Percentiles rank a stretch among this genome's conserved stretches.
Evolutionary conservation across 2,113 vertebrate genomes (phyloP).

Genomic region (Pao palembangensis): DNA sequence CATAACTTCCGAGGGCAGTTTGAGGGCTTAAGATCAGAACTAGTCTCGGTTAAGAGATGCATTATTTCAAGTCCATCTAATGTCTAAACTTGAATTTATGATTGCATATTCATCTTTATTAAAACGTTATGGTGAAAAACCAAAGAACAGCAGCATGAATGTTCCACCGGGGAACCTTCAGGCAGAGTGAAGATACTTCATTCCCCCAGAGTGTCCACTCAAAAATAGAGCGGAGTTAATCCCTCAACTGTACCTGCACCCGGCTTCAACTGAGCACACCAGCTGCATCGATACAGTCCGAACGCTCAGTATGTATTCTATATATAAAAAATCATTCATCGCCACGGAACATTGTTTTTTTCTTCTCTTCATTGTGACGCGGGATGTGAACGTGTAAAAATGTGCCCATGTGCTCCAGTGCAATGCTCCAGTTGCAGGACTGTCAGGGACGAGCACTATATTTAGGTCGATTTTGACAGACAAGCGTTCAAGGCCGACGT

Average conservation of each 20-base stretch:
- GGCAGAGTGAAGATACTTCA: slow-evolving; percentile 39
- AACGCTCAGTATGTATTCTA: slow-evolving; percentile 45
- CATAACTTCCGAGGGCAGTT: too few species aligned
- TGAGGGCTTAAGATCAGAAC: too few species aligned
- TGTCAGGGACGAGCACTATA: slow-evolving; percentile 23
- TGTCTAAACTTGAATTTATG: too few species aligned
- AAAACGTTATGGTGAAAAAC: slow-evolving; percentile 1
- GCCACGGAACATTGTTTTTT: neutral
- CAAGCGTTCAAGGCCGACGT: slow-evolving; percentile 2
- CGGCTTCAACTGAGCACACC: slow-evolving; percentile 28
- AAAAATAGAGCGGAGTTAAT: slow-evolving; percentile 73
- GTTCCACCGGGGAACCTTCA: slow-evolving; percentile 9
- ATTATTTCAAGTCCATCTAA: too few species aligned
- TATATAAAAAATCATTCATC: slow-evolving; percentile 47
- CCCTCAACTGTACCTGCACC: slow-evolving; percentile 59
- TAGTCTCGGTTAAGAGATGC: too few species aligned
- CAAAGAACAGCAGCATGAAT: slow-evolving; percentile 23
- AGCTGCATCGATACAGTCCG: slow-evolving; percentile 36
- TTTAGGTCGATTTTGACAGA: slow-evolving; percentile 26
- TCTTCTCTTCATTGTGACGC: neutral
- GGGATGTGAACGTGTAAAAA: neutral
- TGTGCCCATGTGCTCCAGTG: too few species aligned
- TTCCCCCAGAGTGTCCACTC: slow-evolving; percentile 51
- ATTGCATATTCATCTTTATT: neutral
- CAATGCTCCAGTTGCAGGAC: neutral